Conservation (phyloP, 2,797 vertebrate species). For the Chaenodraco wilsoni region DNA sequence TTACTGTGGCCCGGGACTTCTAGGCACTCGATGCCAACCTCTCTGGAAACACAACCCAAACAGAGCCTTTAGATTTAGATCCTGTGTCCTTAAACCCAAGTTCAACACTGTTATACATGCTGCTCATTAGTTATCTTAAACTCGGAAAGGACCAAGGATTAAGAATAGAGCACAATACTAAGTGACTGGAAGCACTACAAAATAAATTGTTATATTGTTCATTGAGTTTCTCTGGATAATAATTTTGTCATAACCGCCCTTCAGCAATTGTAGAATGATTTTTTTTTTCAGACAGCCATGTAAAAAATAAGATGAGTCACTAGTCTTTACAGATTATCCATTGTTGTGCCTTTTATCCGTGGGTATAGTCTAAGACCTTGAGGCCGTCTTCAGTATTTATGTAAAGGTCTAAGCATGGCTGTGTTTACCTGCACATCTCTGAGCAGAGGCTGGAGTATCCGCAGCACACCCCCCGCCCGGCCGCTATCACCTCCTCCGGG, state of each 20-base stretch:
- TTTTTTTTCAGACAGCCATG: neutral
- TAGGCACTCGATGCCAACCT: constrained; percentile 80
- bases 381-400: neutral
- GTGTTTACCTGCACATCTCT: constrained; percentile 86
- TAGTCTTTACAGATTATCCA: neutral
- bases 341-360: neutral
- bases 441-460: constrained; percentile 83
- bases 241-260: no score
- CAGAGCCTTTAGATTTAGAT: constrained; percentile 3
- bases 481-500: constrained; percentile 83
- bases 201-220: no score
- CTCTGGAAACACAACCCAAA: constrained; percentile 73
- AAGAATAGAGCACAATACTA: neutral
- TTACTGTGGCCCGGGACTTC: constrained; percentile 84
- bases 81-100: neutral
- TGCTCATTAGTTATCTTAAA: neutral
- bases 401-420: neutral
- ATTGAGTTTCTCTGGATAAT: no score
- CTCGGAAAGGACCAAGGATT: neutral
- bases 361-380: neutral
- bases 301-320: neutral
- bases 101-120: constrained; percentile 5
- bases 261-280: no score
- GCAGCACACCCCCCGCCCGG: constrained; percentile 84
- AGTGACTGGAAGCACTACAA: neutral